phyloP scores from a whole-genome alignment of 2,888 invertebrate species.

The Lottia scabra region DNA sequence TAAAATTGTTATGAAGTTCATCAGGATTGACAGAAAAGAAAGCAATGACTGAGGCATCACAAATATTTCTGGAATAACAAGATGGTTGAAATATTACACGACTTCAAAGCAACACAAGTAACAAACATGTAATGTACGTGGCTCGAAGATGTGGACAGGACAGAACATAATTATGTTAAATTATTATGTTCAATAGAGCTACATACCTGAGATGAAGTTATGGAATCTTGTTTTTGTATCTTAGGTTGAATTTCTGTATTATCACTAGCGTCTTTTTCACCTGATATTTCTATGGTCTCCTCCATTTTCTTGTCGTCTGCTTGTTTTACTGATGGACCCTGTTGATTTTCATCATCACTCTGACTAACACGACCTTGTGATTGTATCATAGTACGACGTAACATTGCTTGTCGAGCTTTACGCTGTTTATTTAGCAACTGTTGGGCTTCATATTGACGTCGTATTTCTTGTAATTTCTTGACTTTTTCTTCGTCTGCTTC shows the following conservation, averaged over 20 bases:
- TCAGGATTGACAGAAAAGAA: too few species aligned
- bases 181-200: too few species aligned
- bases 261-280: neutral
- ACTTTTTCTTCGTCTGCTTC: conserved; percentile 43
- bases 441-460: conserved; percentile 33
- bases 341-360: conserved; percentile 33
- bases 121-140: neutral
- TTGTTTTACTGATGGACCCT: conserved; percentile 31
- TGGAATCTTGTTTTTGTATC: too few species aligned
- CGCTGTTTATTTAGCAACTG: conserved; percentile 29
- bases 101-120: too few species aligned
- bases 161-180: neutral
- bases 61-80: too few species aligned
- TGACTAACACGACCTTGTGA: conserved; percentile 41
- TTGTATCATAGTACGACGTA: neutral
- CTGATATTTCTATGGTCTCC: conserved; percentile 9
- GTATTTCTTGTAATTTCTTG: conserved; percentile 26
- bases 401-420: conserved; percentile 32
- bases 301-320: conserved; percentile 17
- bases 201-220: too few species aligned
- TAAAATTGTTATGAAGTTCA: neutral
- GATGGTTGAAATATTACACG: too few species aligned
- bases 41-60: too few species aligned
- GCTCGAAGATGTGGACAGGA: neutral
- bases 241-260: too few species aligned